Conservation (phyloP, 1,140 invertebrate species). For the Ceratina japonica region DNA sequence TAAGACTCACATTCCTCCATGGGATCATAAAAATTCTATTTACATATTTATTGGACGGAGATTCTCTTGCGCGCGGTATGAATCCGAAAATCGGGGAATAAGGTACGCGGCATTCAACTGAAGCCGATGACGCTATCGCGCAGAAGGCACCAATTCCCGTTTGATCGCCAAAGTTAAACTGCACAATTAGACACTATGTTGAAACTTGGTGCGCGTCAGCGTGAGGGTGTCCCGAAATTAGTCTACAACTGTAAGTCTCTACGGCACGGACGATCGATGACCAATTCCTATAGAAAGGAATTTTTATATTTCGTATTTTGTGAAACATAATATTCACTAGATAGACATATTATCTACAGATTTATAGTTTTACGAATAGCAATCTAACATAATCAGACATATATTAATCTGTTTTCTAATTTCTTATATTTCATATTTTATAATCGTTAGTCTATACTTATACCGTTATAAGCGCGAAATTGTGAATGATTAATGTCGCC, state of each 20-base stretch:
- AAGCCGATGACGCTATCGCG: background rate
- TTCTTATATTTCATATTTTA: too few species aligned
- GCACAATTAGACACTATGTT: background rate
- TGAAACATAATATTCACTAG: too few species aligned
- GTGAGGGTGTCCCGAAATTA: background rate
- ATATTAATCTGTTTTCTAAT: too few species aligned
- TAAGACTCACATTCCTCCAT: background rate
- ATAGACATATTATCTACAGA: too few species aligned
- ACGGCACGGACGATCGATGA: background rate
- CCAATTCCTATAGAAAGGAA: too few species aligned
- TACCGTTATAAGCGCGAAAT: too few species aligned
- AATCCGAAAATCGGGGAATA: constrained; percentile 2
- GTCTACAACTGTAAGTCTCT: background rate
- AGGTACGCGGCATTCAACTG: background rate
- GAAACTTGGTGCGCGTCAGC: background rate
- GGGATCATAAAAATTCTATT: constrained; percentile 16
- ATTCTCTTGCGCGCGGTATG: background rate
- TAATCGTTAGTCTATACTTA: too few species aligned
- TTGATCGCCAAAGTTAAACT: constrained; percentile 5
- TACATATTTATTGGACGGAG: constrained; percentile 19
- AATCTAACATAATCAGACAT: too few species aligned
- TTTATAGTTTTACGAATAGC: too few species aligned
- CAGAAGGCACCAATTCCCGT: constrained; percentile 1
- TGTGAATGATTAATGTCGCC: too few species aligned
- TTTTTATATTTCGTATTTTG: too few species aligned